phyloP scores from a whole-genome alignment of 2,113 vertebrate genomes.

The Sciurus niger region DNA sequence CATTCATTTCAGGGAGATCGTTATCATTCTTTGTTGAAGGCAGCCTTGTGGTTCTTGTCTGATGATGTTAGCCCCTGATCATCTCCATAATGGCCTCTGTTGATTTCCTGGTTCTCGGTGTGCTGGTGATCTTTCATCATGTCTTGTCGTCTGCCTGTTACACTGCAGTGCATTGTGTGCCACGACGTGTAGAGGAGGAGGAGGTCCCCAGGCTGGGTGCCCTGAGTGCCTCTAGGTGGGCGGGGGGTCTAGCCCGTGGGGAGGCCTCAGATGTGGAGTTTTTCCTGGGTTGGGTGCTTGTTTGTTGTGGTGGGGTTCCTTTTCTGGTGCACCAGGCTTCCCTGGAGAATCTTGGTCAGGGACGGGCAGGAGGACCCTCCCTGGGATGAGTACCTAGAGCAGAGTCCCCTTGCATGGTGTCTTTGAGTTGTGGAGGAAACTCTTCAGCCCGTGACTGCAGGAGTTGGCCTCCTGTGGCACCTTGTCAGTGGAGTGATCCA shows the following conservation, averaged over 20 bases:
- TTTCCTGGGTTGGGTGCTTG: background rate
- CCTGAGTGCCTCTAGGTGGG: background rate
- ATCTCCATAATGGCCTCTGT: background rate
- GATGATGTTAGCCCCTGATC: background rate
- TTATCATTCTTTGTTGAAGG: background rate
- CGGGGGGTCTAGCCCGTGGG: background rate
- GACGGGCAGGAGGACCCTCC: background rate
- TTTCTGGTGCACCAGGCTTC: background rate
- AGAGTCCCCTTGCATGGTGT: background rate
- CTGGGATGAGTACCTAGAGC: background rate
- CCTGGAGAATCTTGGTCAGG: background rate
- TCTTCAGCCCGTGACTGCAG: background rate
- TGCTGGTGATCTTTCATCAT: background rate
- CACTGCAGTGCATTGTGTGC: background rate
- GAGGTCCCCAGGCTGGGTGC: background rate
- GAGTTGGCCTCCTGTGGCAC: background rate
- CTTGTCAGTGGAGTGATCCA: background rate
- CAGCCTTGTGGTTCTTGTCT: background rate
- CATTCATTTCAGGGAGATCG: background rate
- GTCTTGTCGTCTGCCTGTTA: background rate
- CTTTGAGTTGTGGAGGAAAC: background rate
- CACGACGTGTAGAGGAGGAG: background rate
- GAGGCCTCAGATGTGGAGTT: background rate
- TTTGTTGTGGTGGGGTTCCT: background rate
- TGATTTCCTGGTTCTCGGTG: slow-evolving; percentile 2